Evolutionary conservation across 2,797 vertebrate species (phyloP).

Genomic region (Rhodeus uyekii): DNA sequence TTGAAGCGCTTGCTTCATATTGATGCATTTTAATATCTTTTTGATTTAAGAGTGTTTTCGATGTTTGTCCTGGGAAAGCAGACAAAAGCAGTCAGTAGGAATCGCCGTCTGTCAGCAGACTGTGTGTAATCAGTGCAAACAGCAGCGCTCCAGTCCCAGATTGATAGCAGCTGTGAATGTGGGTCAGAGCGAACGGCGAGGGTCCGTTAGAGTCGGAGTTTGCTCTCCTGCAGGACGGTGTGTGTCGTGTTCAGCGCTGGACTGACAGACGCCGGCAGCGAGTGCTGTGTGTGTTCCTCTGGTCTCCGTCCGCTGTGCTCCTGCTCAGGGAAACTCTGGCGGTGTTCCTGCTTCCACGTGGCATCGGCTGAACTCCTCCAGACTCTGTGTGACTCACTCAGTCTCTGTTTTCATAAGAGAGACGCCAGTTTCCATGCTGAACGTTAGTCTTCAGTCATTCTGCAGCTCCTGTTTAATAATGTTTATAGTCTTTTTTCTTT

Average conservation of each 20-base stretch:
- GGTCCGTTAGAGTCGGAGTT: too few relatives aligned
- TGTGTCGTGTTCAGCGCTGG: not conserved
- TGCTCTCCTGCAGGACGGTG: too few relatives aligned
- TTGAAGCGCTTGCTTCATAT: too few relatives aligned
- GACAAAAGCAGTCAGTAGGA: too few relatives aligned
- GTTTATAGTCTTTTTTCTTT: not conserved
- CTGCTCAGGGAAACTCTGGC: slow-evolving; percentile 75
- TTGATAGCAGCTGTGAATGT: slow-evolving; percentile 60
- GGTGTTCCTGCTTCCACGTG: slow-evolving; percentile 77
- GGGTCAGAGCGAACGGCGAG: slow-evolving; percentile 47
- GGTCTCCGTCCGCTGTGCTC: too few relatives aligned
- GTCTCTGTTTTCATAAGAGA: slow-evolving; percentile 48
- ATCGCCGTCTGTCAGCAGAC: too few relatives aligned
- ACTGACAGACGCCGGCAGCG: not conserved
- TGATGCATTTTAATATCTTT: too few relatives aligned
- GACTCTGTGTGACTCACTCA: slow-evolving; percentile 51
- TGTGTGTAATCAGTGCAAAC: slow-evolving; percentile 48
- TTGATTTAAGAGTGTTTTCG: too few relatives aligned
- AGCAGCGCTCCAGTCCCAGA: slow-evolving; percentile 17
- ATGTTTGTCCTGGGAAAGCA: too few relatives aligned
- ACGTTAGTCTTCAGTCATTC: slow-evolving; percentile 14
- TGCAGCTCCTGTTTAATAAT: not conserved
- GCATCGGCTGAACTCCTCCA: slow-evolving; percentile 67
- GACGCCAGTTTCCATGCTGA: slow-evolving; percentile 47
- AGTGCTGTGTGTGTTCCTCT: too few relatives aligned